Evolutionary conservation across 2,113 vertebrate genomes (phyloP).

Genomic region (Eira barbara): DNA sequence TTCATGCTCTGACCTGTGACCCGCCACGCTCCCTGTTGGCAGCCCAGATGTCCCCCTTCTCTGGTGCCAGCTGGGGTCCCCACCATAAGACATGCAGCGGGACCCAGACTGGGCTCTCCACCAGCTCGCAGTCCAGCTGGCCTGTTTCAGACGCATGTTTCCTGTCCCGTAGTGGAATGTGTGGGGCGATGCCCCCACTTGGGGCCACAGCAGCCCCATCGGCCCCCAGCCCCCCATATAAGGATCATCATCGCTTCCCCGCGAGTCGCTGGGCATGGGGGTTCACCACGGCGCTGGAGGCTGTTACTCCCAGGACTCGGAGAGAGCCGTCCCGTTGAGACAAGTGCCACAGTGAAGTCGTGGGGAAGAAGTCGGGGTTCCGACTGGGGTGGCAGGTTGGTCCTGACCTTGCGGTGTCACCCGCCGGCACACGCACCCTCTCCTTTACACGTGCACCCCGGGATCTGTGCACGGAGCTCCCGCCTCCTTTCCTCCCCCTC

Average conservation of each 20-base stretch:
- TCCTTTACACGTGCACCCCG: no score
- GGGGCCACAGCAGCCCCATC: accelerated
- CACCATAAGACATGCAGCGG: accelerated
- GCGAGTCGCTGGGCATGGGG: accelerated
- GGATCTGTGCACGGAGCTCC: accelerated
- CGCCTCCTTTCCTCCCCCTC: not conserved
- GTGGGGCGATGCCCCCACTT: accelerated
- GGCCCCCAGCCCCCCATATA: accelerated
- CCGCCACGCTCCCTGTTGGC: accelerated
- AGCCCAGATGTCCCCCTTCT: not conserved
- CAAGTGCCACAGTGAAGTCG: not conserved
- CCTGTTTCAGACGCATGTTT: accelerated
- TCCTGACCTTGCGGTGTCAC: not conserved
- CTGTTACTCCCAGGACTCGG: not conserved
- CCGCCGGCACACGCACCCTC: accelerated
- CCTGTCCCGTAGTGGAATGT: accelerated
- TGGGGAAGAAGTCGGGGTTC: not conserved
- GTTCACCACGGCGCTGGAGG: accelerated
- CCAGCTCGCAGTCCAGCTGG: not conserved
- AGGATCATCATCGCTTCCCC: accelerated
- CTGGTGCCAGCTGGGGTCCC: not conserved
- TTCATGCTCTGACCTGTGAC: not conserved
- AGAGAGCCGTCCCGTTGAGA: not conserved
- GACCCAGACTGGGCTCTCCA: accelerated
- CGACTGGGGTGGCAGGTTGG: accelerated